Evolutionary conservation across 2,797 vertebrate species (phyloP).

Genomic region (Paramormyrops hopkinsi): DNA sequence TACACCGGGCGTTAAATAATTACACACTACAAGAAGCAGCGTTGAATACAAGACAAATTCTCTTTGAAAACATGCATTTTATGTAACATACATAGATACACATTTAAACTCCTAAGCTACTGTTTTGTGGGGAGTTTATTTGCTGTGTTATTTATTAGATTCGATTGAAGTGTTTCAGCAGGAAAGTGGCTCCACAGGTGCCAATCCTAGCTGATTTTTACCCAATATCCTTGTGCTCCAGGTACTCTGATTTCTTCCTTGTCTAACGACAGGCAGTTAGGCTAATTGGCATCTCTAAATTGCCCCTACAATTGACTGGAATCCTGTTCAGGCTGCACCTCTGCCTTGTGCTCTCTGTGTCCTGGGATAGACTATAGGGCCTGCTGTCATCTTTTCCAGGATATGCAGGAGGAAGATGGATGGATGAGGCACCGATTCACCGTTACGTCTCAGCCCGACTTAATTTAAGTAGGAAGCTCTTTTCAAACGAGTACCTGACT

Average conservation of each 20-base stretch:
- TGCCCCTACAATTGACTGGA: not conserved
- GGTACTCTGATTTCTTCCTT: not conserved
- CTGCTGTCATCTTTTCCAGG: not conserved
- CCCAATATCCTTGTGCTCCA: not conserved
- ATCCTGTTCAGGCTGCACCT: not conserved
- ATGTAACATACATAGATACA: not conserved
- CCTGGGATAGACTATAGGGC: not conserved
- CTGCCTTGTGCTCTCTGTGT: not conserved
- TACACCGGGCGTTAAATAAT: constrained; percentile 1
- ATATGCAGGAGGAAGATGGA: not conserved
- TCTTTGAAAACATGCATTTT: not conserved
- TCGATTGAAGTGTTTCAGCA: not conserved
- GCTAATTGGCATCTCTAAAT: constrained; percentile 1
- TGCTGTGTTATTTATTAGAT: not conserved
- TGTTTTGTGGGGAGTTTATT: not conserved
- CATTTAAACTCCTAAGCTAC: not conserved
- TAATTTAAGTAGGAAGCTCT: not conserved
- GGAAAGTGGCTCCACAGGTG: not conserved
- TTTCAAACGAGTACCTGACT: not conserved
- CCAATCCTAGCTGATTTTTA: not conserved
- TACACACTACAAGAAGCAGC: not conserved
- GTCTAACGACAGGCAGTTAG: not conserved
- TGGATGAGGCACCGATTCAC: not conserved
- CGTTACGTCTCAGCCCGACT: not conserved
- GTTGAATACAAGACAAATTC: not conserved